phyloP scores from a whole-genome alignment of 1,140 invertebrate species.

The Drosophila busckii region DNA sequence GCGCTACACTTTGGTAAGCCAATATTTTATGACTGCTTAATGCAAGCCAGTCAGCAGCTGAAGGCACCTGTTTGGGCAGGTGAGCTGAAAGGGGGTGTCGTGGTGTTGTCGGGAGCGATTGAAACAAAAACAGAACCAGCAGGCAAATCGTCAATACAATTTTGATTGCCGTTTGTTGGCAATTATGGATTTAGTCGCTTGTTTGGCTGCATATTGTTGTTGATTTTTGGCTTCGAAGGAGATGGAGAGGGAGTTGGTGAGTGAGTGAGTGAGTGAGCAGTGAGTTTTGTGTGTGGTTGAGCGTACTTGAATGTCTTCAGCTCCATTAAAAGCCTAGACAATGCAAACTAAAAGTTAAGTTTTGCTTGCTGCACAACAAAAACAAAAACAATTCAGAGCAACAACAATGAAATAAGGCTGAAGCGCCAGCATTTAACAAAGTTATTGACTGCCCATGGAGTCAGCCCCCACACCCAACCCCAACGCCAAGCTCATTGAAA shows the following conservation, averaged over 20 bases:
- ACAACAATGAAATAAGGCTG: constrained; percentile 28
- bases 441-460: constrained; percentile 48
- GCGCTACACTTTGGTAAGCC: constrained; percentile 24
- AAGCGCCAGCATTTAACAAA: constrained; percentile 54
- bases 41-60: constrained; percentile 2
- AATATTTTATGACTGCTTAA: constrained; percentile 49
- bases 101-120: neutral
- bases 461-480: neutral
- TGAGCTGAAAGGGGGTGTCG: neutral
- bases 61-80: too few species aligned
- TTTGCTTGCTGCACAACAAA: constrained; percentile 29
- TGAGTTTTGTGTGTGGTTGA: neutral
- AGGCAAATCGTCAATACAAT: constrained; percentile 36
- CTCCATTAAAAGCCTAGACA: constrained; percentile 63
- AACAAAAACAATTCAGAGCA: constrained; percentile 19
- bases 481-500: constrained; percentile 20
- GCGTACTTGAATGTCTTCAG: constrained; percentile 56
- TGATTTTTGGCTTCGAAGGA: constrained; percentile 19
- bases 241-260: too few species aligned
- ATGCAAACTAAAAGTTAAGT: constrained; percentile 72
- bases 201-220: constrained; percentile 29
- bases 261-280: neutral
- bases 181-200: constrained; percentile 69
- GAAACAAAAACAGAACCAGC: too few species aligned
- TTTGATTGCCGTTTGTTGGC: constrained; percentile 67